phyloP scores from a whole-genome alignment of 30 jellyfish, hydroid and myxozoan genomes.

The Chrysaora quinquecirrha region DNA sequence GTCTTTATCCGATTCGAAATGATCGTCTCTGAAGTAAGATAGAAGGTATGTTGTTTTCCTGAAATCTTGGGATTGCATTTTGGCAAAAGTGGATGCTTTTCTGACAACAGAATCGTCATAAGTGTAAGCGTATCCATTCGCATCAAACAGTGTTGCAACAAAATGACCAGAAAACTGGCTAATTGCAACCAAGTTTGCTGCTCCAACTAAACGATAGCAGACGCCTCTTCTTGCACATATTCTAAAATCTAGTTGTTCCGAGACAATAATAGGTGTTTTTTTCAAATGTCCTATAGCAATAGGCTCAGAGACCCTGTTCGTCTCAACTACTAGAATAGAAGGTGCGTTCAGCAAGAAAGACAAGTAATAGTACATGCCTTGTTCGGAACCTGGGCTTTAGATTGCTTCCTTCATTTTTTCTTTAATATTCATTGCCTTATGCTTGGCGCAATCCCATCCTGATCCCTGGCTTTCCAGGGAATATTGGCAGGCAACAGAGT shows the following conservation, averaged over 20 bases:
- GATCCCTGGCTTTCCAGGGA: no score
- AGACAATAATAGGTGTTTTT: background rate
- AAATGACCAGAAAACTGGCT: background rate
- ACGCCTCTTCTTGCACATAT: background rate
- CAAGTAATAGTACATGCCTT: background rate
- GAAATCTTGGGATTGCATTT: background rate
- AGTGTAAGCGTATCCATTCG: background rate
- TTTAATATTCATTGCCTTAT: no score
- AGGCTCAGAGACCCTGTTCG: background rate
- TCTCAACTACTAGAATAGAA: background rate
- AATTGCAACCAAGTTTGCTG: background rate
- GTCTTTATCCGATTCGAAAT: no score
- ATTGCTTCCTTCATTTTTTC: no score
- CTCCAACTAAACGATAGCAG: background rate
- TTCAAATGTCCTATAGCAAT: background rate
- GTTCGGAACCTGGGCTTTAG: no score
- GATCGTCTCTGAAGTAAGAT: background rate
- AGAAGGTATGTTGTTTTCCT: background rate
- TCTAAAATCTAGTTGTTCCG: background rate
- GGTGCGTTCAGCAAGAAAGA: background rate
- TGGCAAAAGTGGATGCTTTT: background rate
- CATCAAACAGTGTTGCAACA: background rate
- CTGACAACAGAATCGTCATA: background rate
- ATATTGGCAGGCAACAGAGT: no score
- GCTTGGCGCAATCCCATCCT: no score